These are phyloP conservation scores for Ictalurus furcatus DNA, from an alignment of 2,113 vertebrate genomes.

Conservation along the genomic window DNA sequence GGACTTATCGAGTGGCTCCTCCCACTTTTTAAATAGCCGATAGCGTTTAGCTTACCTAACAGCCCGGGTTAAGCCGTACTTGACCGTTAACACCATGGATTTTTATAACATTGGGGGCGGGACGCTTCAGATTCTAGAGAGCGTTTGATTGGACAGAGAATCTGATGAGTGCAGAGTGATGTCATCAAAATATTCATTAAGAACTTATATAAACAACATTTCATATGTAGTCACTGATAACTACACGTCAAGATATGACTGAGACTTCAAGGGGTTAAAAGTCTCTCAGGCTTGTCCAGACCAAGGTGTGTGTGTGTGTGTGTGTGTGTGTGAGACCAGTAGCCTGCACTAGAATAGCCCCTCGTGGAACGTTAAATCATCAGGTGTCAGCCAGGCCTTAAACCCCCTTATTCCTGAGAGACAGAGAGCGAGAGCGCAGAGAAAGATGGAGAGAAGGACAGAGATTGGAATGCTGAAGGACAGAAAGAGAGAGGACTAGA, in stretches of 20 bases:
- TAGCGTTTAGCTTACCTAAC: too few species aligned
- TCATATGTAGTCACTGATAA: not conserved
- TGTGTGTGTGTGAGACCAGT: slow-evolving; percentile 26
- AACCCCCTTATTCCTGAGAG: slow-evolving; percentile 14
- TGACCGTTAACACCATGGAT: too few species aligned
- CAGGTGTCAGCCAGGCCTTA: slow-evolving; percentile 17
- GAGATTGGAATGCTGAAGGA: slow-evolving; percentile 5
- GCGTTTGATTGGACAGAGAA: too few species aligned
- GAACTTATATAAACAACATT: not conserved
- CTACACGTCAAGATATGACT: not conserved
- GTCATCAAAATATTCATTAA: not conserved
- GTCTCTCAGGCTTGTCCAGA: slow-evolving; percentile 44
- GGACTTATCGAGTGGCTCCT: too few species aligned
- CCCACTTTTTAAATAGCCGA: too few species aligned
- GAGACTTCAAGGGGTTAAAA: not conserved
- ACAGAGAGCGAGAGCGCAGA: not conserved
- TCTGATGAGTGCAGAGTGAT: too few species aligned
- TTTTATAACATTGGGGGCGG: too few species aligned
- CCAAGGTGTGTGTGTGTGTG: slow-evolving; percentile 29
- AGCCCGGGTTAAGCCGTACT: too few species aligned
- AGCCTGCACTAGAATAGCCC: slow-evolving; percentile 18
- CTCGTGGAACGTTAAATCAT: slow-evolving; percentile 42
- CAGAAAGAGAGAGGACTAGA: not conserved
- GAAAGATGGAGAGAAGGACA: slow-evolving; percentile 3
- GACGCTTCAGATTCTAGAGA: too few species aligned